phyloP scores from a whole-genome alignment of 1,140 invertebrate species.

The Lepidurus packardi region DNA sequence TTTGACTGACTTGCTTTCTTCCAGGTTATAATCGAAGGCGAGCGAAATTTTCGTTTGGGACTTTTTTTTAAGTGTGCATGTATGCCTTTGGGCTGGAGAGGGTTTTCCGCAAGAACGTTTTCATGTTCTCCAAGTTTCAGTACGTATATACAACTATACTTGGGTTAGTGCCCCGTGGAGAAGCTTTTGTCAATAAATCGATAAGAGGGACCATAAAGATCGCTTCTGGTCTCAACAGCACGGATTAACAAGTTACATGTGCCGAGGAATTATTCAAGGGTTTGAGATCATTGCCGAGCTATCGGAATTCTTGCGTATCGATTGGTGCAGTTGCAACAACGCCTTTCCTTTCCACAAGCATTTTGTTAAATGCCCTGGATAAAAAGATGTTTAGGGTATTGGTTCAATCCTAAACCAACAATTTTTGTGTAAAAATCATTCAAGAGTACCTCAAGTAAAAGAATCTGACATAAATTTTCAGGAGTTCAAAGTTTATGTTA shows the following conservation, averaged over 20 bases:
- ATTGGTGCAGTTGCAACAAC: too few relatives aligned
- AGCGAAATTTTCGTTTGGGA: not conserved
- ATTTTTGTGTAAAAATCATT: too few relatives aligned
- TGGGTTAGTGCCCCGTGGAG: conserved; percentile 7
- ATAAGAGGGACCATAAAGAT: conserved; percentile 9
- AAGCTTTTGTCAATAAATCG: conserved; percentile 19
- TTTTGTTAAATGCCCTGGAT: too few relatives aligned
- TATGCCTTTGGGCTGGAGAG: not conserved
- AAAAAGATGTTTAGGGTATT: too few relatives aligned
- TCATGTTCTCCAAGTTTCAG: not conserved
- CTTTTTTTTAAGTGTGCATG: not conserved
- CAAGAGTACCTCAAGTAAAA: too few relatives aligned
- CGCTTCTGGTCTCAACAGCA: conserved; percentile 1
- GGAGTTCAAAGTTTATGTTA: too few relatives aligned
- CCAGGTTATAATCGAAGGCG: not conserved
- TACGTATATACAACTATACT: not conserved
- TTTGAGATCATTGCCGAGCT: not conserved
- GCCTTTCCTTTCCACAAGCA: too few relatives aligned
- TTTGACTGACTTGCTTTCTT: too few relatives aligned
- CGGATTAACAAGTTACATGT: conserved; percentile 5
- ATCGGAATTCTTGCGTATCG: too few relatives aligned
- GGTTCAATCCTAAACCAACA: too few relatives aligned
- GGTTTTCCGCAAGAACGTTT: not conserved
- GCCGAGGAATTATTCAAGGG: not conserved
- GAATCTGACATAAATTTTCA: too few relatives aligned